These are phyloP conservation scores for Mesitornis unicolor DNA, from an alignment of 2,113 vertebrate species.

Conservation along the genomic window DNA sequence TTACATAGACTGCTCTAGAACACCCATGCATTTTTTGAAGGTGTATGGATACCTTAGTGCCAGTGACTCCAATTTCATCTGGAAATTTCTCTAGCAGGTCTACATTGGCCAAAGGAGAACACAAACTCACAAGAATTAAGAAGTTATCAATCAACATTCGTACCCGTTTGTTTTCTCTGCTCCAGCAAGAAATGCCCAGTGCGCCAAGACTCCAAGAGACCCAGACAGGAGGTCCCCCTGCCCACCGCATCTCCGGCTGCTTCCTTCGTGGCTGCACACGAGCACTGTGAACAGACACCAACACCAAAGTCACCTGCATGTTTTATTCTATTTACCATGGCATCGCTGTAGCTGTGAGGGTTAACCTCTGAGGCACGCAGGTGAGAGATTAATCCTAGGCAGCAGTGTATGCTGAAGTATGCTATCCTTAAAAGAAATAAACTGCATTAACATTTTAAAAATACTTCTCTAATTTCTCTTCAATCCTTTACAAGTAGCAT, in stretches of 20 bases:
- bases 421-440: background rate
- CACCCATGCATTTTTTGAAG: background rate
- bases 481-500: background rate
- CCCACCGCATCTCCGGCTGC: conserved; percentile 90
- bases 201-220: conserved; percentile 86
- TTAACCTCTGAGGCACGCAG: background rate
- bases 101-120: background rate
- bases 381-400: background rate
- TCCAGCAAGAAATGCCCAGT: conserved; percentile 90
- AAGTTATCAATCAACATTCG: background rate
- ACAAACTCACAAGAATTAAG: background rate
- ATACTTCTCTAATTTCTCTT: background rate
- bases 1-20: background rate
- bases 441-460: background rate
- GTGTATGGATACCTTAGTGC: background rate
- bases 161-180: conserved; percentile 83
- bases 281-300: conserved; percentile 75
- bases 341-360: background rate
- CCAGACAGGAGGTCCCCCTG: conserved; percentile 95
- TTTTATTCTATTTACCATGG: fast-evolving
- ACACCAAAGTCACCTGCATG: background rate
- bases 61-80: background rate
- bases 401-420: background rate
- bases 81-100: background rate
- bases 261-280: conserved; percentile 85